Evolutionary conservation across 2,888 invertebrate species (phyloP).

Genomic region (Cheilosia grossa): DNA sequence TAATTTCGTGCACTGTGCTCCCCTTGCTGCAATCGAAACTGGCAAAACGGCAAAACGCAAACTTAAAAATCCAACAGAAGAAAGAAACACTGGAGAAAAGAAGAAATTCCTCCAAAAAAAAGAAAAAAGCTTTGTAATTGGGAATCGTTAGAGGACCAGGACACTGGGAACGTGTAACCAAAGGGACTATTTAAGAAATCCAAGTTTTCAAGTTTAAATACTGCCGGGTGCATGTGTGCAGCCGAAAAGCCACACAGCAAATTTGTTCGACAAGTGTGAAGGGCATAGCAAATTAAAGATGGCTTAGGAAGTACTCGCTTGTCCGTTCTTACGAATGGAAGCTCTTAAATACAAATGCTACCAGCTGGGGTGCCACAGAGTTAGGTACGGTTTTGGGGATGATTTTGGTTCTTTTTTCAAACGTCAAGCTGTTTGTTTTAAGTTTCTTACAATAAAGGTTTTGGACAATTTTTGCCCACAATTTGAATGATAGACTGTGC

Average conservation of each 20-base stretch:
- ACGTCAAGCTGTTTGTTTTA: too few relatives aligned
- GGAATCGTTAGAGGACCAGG: constrained; percentile 60
- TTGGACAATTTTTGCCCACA: too few relatives aligned
- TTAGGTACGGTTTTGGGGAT: too few relatives aligned
- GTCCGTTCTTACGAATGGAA: too few relatives aligned
- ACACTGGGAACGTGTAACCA: constrained; percentile 37
- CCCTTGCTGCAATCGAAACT: constrained; percentile 56
- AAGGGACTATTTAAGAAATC: constrained; percentile 57
- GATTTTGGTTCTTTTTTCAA: too few relatives aligned
- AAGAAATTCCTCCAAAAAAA: constrained; percentile 13
- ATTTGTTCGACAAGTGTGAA: constrained; percentile 1
- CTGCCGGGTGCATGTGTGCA: background rate
- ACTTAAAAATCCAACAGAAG: background rate
- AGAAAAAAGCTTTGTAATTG: constrained; percentile 67
- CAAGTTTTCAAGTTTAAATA: constrained; percentile 26
- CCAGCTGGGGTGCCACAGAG: background rate
- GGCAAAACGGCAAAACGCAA: constrained; percentile 28
- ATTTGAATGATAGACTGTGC: too few relatives aligned
- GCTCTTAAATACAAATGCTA: background rate
- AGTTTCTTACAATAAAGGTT: too few relatives aligned
- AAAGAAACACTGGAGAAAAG: constrained; percentile 25
- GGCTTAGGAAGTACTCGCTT: background rate
- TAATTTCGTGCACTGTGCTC: constrained; percentile 66
- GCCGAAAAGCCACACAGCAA: background rate
- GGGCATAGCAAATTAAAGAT: background rate